A percentile compares a stretch with the other conserved stretches of the same genome.
phyloP scores from a whole-genome alignment of 1,140 invertebrate species.

The Zaprionus vittiger region DNA sequence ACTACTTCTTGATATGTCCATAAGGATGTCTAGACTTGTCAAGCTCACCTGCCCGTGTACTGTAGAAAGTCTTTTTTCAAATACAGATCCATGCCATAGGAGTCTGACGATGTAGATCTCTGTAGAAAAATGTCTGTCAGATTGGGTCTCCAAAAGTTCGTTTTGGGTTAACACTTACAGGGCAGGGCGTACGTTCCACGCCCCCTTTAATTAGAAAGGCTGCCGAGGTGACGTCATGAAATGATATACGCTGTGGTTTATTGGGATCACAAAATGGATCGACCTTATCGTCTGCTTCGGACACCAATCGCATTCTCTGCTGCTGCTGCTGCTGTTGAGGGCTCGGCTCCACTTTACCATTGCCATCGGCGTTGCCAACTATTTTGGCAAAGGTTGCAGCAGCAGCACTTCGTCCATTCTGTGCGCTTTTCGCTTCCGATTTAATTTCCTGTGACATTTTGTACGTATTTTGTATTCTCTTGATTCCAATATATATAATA shows the following conservation, averaged over 20 bases:
- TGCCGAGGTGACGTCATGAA: constrained; percentile 95
- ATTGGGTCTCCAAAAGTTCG: background rate
- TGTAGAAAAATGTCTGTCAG: constrained; percentile 7
- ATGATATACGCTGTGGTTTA: constrained; percentile 90
- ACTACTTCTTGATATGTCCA: background rate
- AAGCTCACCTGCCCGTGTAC: constrained; percentile 92
- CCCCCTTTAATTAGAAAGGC: constrained; percentile 94
- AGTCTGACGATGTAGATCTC: constrained; percentile 91
- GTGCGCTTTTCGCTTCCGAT: constrained; percentile 35
- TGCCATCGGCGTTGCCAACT: background rate
- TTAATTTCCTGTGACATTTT: constrained; percentile 57
- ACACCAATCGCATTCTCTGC: constrained; percentile 37
- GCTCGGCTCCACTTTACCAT: constrained; percentile 15
- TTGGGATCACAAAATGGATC: constrained; percentile 89
- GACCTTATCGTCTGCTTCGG: constrained; percentile 58
- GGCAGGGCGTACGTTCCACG: constrained; percentile 93
- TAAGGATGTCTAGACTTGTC: background rate
- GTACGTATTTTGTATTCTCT: background rate
- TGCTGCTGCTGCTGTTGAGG: background rate
- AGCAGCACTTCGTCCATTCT: constrained; percentile 15
- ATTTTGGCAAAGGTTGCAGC: background rate
- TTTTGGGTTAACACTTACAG: constrained; percentile 85
- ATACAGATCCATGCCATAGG: constrained; percentile 93
- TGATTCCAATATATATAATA: background rate
- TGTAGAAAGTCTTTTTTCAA: constrained; percentile 97